phyloP scores from a whole-genome alignment of 2,113 vertebrate species.

The Ceyx cyanopectus region DNA sequence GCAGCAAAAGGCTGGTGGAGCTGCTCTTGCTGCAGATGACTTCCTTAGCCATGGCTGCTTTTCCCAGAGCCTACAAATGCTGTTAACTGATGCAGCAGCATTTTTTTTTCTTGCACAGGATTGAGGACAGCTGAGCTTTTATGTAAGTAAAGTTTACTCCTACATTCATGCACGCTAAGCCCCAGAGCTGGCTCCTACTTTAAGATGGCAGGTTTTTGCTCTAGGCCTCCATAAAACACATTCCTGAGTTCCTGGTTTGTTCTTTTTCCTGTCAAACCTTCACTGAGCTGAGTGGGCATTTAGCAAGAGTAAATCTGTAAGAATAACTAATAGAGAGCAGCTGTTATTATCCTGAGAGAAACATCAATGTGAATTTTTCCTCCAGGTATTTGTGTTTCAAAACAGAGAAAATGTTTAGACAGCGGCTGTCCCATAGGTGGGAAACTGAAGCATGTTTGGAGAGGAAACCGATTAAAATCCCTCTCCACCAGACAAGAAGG shows the following conservation, averaged over 20 bases:
- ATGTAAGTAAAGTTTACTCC: background rate
- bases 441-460: background rate
- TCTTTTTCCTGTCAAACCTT: slow-evolving; percentile 12
- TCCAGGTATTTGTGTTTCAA: slow-evolving; percentile 11
- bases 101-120: background rate
- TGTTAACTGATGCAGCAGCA: background rate
- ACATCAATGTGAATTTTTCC: background rate
- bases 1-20: background rate
- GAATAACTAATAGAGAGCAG: background rate
- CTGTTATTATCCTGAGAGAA: background rate
- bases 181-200: background rate
- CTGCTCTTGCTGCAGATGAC: background rate
- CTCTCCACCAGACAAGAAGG: background rate
- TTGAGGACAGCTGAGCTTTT: slow-evolving; percentile 18
- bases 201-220: background rate
- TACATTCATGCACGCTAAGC: background rate
- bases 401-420: background rate
- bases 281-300: background rate
- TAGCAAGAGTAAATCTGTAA: slow-evolving; percentile 16
- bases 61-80: background rate
- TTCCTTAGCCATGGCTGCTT: background rate
- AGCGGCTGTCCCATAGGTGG: background rate
- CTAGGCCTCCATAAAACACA: background rate
- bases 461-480: background rate
- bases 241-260: background rate